Base-by-base conservation (phyloP, 2,888 invertebrate species). In the Drepana falcataria region DNA sequence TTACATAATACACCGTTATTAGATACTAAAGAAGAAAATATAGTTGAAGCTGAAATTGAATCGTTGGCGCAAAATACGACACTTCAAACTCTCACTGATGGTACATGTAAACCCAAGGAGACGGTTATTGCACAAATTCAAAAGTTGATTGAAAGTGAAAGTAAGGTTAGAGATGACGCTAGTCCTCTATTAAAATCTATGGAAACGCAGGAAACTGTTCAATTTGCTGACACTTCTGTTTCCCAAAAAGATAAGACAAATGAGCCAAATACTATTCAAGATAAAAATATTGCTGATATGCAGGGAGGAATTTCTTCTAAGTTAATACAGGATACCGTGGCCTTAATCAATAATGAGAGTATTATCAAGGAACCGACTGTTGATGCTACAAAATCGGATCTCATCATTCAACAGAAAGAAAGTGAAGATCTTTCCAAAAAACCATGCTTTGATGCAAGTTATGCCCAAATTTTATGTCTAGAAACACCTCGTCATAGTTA, bases 401-500 rank as follows among this genome's bases (percentile, higher is more conserved):
- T 9, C 3, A 6, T 21, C 21, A 21, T 21, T 21, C 21, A 21
- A 21, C 21, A 21, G 21, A 21, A 21, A 21, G 21, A 21, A 1
- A 21, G 21, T 21, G 21, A 21, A 21, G 21, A 21, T 21, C 21
- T 35, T 48, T n/a, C 49, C 53, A 34, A 66, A 64, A 44, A 34
- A 59, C 44, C 61, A 51, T 41, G 49, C 35, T 48, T 53, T 49
- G 7, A 35, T 48, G 37, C 47, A 35, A 41, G 41, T 9, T 47
- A 51, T 35, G 53, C 57, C 1, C 49, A 61, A 55, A 47, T 61
- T 35, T 59, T 71, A 53, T 57, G 53, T 51, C 66, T 70, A 35
- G 75, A 81, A 61, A 59, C 58, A 34, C 73, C 74, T 7, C 69
- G 63, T 5, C 69, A 77, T 48, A 76, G 69, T 58, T 79, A 83